Evolutionary conservation across 2,797 vertebrate species (phyloP), one percentile per base, ranked within the genome.

Genomic region (Halcyon leucocephala): DNA sequence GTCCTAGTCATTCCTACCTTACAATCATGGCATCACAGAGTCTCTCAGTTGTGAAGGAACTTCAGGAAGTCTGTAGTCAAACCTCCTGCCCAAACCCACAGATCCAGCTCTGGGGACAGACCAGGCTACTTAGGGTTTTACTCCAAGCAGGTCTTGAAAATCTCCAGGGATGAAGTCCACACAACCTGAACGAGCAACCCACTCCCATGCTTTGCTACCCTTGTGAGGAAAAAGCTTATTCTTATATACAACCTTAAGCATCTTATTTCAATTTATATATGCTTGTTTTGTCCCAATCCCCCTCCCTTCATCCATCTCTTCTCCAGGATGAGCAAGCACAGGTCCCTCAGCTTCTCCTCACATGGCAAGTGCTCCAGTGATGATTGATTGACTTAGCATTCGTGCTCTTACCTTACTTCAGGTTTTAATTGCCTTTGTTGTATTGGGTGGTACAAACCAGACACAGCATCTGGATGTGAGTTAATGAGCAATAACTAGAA

Each of bases 201-300:
- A 46, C 16, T 83, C 4, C 26, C 11, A 20, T 57, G 12, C 13
- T 51, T 57, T 18, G 31, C 10, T 9, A 1, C 7, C 18, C 15
- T 31, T 51, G 8, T 51, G 28, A 51, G 15, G 17, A 72, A 31
- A 80, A 14, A 10, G 0, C 2, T 37, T 57, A 24, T 57, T 88
- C 8, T 42, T 64, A 31, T 15, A 55, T 14, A 3, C 35, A 86
- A 2, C 4, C 7, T 61, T 60, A 86, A 55, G 1, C 7, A 60
- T 21, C n/a, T 84, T 12, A 1, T 73, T 90, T 84, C 19, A 92
- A 16, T 2, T 41, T 49, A 64, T 29, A 42, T 4, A 6, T 71
- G 4, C 4, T 29, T 9, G 24, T 42, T 82, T 66, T 12, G 8
- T 33, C 22, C 21, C 2, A 46, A 41, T 2, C 2, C 14, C 1